Conservation (phyloP, 2,888 invertebrate species). For the Chrysina gloriosa region DNA sequence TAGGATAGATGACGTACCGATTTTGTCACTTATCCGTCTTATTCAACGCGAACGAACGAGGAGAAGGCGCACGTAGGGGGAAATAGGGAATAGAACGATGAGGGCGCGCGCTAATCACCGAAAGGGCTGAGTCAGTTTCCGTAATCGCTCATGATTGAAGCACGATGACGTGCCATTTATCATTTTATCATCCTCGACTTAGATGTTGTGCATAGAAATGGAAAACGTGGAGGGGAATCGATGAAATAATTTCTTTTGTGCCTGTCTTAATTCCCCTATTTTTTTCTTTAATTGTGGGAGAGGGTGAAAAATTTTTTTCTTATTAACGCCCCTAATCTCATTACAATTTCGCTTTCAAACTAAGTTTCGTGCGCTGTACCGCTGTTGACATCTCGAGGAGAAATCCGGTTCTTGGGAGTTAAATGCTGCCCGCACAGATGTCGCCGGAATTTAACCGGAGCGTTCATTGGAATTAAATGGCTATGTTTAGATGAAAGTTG, state of each 20-base stretch:
- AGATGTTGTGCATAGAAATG: background rate
- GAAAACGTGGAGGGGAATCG: background rate
- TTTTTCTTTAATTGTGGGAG: too few species aligned
- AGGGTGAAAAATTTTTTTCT: too few species aligned
- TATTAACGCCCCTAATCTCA: too few species aligned
- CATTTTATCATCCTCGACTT: background rate
- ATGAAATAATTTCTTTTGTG: background rate
- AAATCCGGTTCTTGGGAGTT: too few species aligned
- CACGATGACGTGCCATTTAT: constrained; percentile 12
- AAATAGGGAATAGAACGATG: background rate
- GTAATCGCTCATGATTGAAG: constrained; percentile 26
- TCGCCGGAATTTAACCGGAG: too few species aligned
- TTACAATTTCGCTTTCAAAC: too few species aligned
- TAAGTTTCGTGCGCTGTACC: too few species aligned
- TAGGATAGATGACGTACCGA: constrained; percentile 3
- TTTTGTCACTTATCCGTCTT: constrained; percentile 27
- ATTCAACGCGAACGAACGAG: background rate
- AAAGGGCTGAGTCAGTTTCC: constrained; percentile 21
- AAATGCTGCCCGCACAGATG: too few species aligned
- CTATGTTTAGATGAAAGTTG: too few species aligned
- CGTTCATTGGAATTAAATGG: too few species aligned
- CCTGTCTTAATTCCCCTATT: too few species aligned
- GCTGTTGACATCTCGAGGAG: too few species aligned
- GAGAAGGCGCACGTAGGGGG: background rate
- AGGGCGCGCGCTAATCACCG: constrained; percentile 4